Evolutionary conservation across 2,888 invertebrate genomes (phyloP).

Genomic region (Lissonota sp.): DNA sequence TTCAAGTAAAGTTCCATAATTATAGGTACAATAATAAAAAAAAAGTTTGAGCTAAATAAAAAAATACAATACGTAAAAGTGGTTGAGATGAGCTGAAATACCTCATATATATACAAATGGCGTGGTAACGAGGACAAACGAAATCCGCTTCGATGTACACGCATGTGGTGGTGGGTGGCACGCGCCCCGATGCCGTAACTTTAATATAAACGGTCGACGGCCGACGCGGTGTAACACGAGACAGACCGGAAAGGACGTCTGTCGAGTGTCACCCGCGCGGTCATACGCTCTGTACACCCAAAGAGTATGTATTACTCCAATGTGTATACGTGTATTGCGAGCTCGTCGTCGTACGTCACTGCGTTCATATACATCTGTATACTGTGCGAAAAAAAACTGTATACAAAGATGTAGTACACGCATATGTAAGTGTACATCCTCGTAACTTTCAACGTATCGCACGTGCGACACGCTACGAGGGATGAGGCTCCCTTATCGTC

Average conservation of each 20-base stretch:
- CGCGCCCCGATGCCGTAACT: conserved; percentile 81
- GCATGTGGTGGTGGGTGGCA: conserved; percentile 73
- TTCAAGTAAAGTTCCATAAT: too few species aligned
- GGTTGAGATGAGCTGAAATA: too few species aligned
- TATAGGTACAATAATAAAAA: too few species aligned
- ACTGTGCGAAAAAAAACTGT: neutral
- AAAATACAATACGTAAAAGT: too few species aligned
- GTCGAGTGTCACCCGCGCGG: conserved; percentile 81
- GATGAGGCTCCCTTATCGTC: conserved; percentile 62
- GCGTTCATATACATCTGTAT: conserved; percentile 14
- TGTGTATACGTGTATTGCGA: neutral
- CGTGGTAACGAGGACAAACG: conserved; percentile 61
- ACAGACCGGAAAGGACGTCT: conserved; percentile 82
- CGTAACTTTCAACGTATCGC: conserved; percentile 59
- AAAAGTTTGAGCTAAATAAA: too few species aligned
- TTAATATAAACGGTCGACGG: conserved; percentile 81
- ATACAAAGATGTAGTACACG: neutral
- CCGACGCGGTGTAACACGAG: conserved; percentile 80
- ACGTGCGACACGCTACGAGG: conserved; percentile 65
- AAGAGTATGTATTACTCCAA: neutral
- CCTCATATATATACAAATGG: neutral
- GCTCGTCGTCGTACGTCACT: conserved; percentile 24
- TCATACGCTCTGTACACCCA: conserved; percentile 71
- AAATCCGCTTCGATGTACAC: conserved; percentile 59
- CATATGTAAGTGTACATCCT: conserved; percentile 41